A percentile compares a stretch with the other conserved stretches of the same genome.
These are phyloP conservation scores for Acropora tenuis DNA, from an alignment of 64 coral and sea anemone genomes.

Conservation along the genomic window DNA sequence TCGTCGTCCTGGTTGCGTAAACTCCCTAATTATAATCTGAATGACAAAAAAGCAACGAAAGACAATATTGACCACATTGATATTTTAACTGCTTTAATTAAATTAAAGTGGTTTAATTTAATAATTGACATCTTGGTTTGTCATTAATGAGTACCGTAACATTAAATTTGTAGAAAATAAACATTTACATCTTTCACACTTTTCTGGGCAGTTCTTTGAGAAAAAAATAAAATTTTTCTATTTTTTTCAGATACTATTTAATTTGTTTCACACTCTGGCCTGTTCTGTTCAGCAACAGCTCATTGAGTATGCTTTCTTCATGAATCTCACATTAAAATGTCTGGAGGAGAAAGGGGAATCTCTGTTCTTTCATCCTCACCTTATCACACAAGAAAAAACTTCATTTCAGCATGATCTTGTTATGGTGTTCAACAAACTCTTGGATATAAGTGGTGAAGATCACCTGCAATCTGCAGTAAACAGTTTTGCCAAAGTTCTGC, in stretches of 20 bases:
- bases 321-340: constrained; percentile 26
- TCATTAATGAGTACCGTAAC: no score
- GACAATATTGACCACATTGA: no score
- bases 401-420: constrained; percentile 60
- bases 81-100: no score
- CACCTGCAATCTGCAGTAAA: constrained; percentile 28
- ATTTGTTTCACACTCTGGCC: constrained; percentile 41
- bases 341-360: constrained; percentile 4
- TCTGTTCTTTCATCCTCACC: constrained; percentile 69
- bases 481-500: constrained; percentile 30
- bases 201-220: no score
- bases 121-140: no score
- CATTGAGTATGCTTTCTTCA: constrained; percentile 70
- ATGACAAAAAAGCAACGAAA: no score
- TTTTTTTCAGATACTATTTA: constrained; percentile 44
- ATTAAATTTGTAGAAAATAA: no score
- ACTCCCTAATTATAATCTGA: no score
- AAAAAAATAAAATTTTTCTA: neutral
- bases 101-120: no score
- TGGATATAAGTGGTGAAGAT: constrained; percentile 58
- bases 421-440: constrained; percentile 74
- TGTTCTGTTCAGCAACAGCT: constrained; percentile 60
- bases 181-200: no score
- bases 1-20: no score
- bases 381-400: constrained; percentile 16